These are phyloP conservation scores for Rhimphoctona megacephalus DNA, from an alignment of 2,888 invertebrate species.

Conservation along the genomic window DNA sequence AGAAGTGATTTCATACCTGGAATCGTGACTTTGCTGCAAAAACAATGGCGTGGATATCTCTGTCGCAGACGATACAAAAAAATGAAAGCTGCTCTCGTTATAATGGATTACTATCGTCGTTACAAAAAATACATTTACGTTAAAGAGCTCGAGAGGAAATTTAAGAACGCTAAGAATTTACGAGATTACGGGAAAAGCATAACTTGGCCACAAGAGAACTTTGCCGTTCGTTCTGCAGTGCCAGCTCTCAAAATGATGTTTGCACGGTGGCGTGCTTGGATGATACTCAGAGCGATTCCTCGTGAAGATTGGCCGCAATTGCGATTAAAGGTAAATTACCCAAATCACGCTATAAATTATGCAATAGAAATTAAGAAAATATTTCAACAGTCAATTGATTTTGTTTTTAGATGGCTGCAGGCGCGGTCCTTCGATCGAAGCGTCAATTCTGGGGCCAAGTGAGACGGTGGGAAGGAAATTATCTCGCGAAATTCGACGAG, in stretches of 20 bases:
- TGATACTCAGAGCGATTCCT: conserved; percentile 93
- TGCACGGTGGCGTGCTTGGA: conserved; percentile 95
- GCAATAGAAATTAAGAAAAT: neutral
- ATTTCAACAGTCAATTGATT: neutral
- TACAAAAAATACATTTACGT: conserved; percentile 92
- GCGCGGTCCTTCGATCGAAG: conserved; percentile 89
- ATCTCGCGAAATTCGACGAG: conserved; percentile 89
- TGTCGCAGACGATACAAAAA: conserved; percentile 93
- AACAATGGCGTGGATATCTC: conserved; percentile 94
- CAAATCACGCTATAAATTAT: neutral
- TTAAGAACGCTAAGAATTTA: conserved; percentile 88
- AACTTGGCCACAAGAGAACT: conserved; percentile 93
- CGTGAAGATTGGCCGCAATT: conserved; percentile 95
- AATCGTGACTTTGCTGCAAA: conserved; percentile 97
- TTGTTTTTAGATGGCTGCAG: conserved; percentile 89
- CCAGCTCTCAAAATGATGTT: conserved; percentile 88
- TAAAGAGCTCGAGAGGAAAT: conserved; percentile 87
- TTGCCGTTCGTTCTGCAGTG: conserved; percentile 88
- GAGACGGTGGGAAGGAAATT: conserved; percentile 94
- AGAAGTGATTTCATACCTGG: conserved; percentile 95
- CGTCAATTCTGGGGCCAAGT: conserved; percentile 91
- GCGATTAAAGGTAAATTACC: conserved; percentile 87
- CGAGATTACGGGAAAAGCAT: conserved; percentile 92
- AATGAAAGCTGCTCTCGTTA: conserved; percentile 93
- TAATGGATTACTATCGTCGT: conserved; percentile 92